Evolutionary conservation across 2,797 vertebrate genomes (phyloP).

Genomic region (Takifugu ocellatus): DNA sequence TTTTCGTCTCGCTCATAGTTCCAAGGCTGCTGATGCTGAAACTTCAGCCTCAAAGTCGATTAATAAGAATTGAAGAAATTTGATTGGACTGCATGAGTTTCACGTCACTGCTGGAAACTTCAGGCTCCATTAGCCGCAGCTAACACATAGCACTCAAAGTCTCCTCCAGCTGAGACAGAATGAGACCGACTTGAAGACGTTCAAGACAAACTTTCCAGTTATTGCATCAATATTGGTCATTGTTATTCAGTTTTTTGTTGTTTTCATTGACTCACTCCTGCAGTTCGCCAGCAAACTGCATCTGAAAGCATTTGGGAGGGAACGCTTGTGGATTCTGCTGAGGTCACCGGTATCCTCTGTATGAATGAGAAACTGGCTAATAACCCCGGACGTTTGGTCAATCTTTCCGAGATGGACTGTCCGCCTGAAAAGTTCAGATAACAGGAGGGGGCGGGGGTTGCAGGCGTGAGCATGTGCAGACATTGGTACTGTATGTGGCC

Average conservation of each 20-base stretch:
- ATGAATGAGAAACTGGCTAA: slow-evolving; percentile 56
- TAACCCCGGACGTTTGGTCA: slow-evolving; percentile 62
- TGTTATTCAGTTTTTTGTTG: background rate
- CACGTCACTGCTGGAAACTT: too few species aligned
- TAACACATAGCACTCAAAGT: background rate
- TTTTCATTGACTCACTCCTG: slow-evolving; percentile 12
- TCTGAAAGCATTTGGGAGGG: slow-evolving; percentile 4
- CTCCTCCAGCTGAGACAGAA: background rate
- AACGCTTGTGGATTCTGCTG: background rate
- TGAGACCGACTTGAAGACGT: background rate
- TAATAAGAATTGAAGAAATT: too few species aligned
- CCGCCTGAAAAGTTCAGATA: slow-evolving; percentile 68
- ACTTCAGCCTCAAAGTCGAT: too few species aligned
- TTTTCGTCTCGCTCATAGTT: too few species aligned
- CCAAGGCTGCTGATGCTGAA: too few species aligned
- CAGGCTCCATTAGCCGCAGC: too few species aligned
- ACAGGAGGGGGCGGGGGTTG: slow-evolving; percentile 54
- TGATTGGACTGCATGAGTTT: too few species aligned
- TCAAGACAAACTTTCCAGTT: slow-evolving; percentile 1
- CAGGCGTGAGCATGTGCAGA: slow-evolving; percentile 20
- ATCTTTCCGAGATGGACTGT: slow-evolving; percentile 57
- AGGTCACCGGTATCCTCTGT: slow-evolving; percentile 45
- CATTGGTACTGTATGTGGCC: slow-evolving; percentile 59
- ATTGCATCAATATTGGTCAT: background rate
- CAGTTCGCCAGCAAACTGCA: background rate